Evolutionary conservation across 2,888 invertebrate genomes (phyloP).

Genomic region (Ectropis crepuscularia): DNA sequence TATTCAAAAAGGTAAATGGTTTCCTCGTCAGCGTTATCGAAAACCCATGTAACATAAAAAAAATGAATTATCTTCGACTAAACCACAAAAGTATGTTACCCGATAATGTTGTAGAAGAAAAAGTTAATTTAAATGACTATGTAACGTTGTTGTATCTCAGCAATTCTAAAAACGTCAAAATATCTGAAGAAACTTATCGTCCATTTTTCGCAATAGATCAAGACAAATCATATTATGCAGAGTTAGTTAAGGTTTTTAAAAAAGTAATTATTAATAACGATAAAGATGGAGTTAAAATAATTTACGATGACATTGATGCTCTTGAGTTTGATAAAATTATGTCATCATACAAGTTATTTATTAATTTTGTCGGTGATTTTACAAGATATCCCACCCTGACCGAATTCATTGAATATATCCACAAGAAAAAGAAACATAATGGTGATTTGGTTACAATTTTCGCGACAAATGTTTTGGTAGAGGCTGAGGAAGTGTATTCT

Average conservation of each 20-base stretch:
- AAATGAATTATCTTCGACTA: constrained; percentile 51
- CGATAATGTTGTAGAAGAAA: constrained; percentile 41
- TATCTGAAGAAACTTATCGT: constrained; percentile 26
- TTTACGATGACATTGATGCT: constrained; percentile 37
- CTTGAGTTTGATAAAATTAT: constrained; percentile 24
- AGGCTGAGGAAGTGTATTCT: constrained; percentile 11
- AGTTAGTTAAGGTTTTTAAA: not conserved
- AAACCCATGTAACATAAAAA: constrained; percentile 46
- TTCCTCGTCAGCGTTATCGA: constrained; percentile 52
- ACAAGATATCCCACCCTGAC: constrained; percentile 32
- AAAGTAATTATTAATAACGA: constrained; percentile 9
- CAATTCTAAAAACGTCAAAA: not conserved
- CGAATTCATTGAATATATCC: constrained; percentile 32
- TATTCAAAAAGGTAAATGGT: constrained; percentile 22
- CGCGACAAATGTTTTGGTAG: constrained; percentile 11
- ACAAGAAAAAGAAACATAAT: constrained; percentile 17
- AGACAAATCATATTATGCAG: constrained; percentile 47
- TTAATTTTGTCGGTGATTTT: constrained; percentile 25
- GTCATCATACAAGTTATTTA: constrained; percentile 32
- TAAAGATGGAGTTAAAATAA: constrained; percentile 36
- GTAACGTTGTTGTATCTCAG: not conserved
- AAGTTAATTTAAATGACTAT: constrained; percentile 45
- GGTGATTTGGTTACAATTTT: constrained; percentile 28
- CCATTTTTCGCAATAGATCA: constrained; percentile 31
- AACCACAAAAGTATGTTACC: constrained; percentile 47